Evolutionary conservation across 2,113 vertebrate genomes (phyloP).

Genomic region (Nettapus auritus): DNA sequence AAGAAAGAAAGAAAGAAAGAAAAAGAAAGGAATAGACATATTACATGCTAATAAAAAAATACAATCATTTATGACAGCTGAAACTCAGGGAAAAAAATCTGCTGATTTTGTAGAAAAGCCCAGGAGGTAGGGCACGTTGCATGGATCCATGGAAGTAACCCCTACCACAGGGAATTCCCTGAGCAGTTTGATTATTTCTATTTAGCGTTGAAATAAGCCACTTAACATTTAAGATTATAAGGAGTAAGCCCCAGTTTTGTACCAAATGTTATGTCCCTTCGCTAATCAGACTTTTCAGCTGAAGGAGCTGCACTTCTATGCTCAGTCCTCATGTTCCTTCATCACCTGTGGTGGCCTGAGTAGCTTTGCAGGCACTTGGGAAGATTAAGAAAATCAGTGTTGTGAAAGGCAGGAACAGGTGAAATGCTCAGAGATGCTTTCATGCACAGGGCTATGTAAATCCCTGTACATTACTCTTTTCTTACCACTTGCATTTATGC

Average conservation of each 20-base stretch:
- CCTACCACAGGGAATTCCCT: neutral
- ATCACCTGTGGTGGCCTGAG: neutral
- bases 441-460: neutral
- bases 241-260: neutral
- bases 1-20: no score
- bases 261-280: neutral
- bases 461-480: neutral
- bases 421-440: neutral
- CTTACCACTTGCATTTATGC: neutral
- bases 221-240: neutral
- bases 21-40: no score
- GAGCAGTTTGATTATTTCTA: neutral
- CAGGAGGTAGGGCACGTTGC: neutral
- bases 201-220: neutral
- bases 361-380: neutral
- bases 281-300: neutral
- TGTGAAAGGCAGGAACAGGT: neutral
- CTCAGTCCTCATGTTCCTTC: neutral
- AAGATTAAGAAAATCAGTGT: neutral
- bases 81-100: neutral
- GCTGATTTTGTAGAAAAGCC: neutral
- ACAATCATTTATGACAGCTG: neutral
- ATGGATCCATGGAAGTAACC: neutral
- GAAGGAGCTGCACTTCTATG: neutral
- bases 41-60: neutral